phyloP scores from a whole-genome alignment of 1,140 invertebrate genomes.

The Bactericera cockerelli region DNA sequence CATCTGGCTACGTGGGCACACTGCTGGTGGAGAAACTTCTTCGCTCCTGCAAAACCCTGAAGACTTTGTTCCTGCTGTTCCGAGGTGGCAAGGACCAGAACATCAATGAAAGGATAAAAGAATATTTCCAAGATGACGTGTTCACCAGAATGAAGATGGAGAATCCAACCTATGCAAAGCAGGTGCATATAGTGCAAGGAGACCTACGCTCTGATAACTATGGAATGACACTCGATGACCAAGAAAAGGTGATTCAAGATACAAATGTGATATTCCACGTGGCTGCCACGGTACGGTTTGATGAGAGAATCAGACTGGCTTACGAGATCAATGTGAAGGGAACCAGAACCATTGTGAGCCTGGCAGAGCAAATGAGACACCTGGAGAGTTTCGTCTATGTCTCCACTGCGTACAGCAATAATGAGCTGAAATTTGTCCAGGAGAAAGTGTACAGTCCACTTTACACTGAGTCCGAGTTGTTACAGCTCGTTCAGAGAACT shows the following conservation, averaged over 20 bases:
- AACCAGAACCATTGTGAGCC: neutral
- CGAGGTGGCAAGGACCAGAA: constrained; percentile 50
- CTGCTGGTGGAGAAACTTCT: constrained; percentile 62
- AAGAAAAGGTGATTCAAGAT: neutral
- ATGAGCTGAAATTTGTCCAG: constrained; percentile 37
- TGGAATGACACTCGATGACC: neutral
- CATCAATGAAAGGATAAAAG: constrained; percentile 35
- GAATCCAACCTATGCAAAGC: neutral
- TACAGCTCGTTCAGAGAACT: constrained; percentile 23
- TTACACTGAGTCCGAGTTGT: constrained; percentile 31
- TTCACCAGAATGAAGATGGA: neutral
- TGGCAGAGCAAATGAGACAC: constrained; percentile 21
- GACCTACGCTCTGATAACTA: constrained; percentile 9
- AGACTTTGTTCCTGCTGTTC: constrained; percentile 47
- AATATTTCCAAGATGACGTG: constrained; percentile 30
- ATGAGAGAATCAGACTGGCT: constrained; percentile 21
- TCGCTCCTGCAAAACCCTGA: constrained; percentile 47
- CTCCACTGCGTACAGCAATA: constrained; percentile 59
- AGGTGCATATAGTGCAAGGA: neutral
- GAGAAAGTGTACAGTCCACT: constrained; percentile 38
- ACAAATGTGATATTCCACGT: constrained; percentile 25
- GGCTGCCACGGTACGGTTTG: constrained; percentile 16
- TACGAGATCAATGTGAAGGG: constrained; percentile 25
- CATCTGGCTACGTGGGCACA: constrained; percentile 54
- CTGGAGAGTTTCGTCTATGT: constrained; percentile 51